A percentile compares a stretch with the other conserved stretches of the same genome.
Evolutionary conservation across 2,888 invertebrate genomes (phyloP).

Genomic region (Chelonus formosanus): DNA sequence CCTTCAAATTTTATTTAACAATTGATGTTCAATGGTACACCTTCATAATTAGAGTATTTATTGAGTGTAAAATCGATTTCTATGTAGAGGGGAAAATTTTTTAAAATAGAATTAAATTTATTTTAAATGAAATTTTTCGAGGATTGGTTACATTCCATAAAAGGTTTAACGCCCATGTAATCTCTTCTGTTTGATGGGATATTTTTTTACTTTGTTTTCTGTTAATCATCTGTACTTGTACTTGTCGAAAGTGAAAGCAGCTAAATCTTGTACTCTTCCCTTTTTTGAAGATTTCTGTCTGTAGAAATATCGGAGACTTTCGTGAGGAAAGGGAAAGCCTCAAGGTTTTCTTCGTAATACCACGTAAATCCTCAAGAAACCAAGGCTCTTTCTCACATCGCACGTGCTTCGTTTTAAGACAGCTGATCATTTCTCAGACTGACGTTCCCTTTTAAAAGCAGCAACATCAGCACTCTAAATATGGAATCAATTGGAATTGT

Average conservation of each 20-base stretch:
- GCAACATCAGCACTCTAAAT: background rate
- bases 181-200: too few relatives aligned
- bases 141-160: too few relatives aligned
- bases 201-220: background rate
- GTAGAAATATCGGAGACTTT: constrained; percentile 1
- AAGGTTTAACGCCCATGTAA: too few relatives aligned
- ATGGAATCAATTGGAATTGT: background rate
- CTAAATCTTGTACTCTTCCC: background rate
- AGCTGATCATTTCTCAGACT: constrained; percentile 7
- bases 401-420: background rate
- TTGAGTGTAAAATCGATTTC: too few relatives aligned
- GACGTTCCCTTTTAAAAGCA: constrained; percentile 1
- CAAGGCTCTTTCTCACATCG: background rate
- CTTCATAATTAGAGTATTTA: background rate
- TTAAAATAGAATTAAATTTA: too few relatives aligned
- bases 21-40: background rate
- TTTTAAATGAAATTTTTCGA: too few relatives aligned
- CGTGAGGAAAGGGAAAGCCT: constrained; percentile 9
- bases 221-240: background rate
- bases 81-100: too few relatives aligned
- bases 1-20: background rate
- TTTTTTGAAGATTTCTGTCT: background rate
- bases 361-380: constrained; percentile 5
- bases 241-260: too few relatives aligned
- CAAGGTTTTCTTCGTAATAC: constrained; percentile 5